These are phyloP conservation scores for Agonum fuliginosum DNA, from an alignment of 2,888 invertebrate genomes.

Conservation along the genomic window DNA sequence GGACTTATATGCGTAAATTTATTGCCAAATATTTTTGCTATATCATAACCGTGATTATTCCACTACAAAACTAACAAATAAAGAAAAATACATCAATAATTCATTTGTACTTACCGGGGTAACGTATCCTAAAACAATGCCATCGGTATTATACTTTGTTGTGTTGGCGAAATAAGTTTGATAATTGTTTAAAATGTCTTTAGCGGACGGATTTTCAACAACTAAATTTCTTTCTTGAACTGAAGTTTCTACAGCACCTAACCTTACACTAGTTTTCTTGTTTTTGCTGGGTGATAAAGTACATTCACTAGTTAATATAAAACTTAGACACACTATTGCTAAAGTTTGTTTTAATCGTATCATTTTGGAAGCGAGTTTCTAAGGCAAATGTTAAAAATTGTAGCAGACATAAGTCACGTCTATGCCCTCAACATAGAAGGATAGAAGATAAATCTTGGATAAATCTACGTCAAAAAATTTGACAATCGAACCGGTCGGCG, in stretches of 20 bases:
- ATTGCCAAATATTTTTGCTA: slow-evolving; percentile 90
- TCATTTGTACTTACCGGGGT: slow-evolving; percentile 83
- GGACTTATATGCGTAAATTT: slow-evolving; percentile 95
- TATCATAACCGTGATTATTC: slow-evolving; percentile 95
- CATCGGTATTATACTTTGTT: slow-evolving; percentile 79
- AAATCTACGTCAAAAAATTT: too few relatives aligned
- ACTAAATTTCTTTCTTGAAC: slow-evolving; percentile 85
- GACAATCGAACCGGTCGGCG: neutral
- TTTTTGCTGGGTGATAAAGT: slow-evolving; percentile 65
- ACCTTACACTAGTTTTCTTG: slow-evolving; percentile 65
- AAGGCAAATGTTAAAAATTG: slow-evolving; percentile 2
- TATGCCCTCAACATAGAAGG: too few relatives aligned
- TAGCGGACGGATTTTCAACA: slow-evolving; percentile 78
- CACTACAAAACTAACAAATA: slow-evolving; percentile 79
- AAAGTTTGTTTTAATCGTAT: slow-evolving; percentile 50
- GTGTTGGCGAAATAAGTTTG: slow-evolving; percentile 85
- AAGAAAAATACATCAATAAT: slow-evolving; percentile 21
- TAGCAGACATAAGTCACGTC: neutral
- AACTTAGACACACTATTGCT: slow-evolving; percentile 21
- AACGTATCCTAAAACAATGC: slow-evolving; percentile 90
- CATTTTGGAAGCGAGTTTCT: slow-evolving; percentile 27
- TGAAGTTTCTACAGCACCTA: slow-evolving; percentile 71
- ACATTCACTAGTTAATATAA: slow-evolving; percentile 39
- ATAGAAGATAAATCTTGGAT: too few relatives aligned
- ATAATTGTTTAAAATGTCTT: slow-evolving; percentile 86